These are phyloP conservation scores for Stenotaenia linearis DNA, from an alignment of 2,888 invertebrate genomes.

Conservation along the genomic window DNA sequence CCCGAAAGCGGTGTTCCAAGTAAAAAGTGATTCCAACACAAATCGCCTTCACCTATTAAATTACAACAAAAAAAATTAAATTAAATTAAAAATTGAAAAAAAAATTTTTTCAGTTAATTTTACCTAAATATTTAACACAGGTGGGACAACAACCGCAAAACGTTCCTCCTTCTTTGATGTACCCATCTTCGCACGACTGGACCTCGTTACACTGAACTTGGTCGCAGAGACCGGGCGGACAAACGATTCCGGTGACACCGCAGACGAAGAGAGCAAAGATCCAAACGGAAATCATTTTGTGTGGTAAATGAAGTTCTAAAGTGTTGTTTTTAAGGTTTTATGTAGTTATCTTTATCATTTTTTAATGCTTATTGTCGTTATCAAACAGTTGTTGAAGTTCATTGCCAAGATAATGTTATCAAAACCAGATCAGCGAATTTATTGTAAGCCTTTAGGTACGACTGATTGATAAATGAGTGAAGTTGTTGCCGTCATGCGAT, in stretches of 20 bases:
- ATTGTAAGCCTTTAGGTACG: too few relatives aligned
- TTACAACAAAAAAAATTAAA: too few relatives aligned
- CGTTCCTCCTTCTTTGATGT: not conserved
- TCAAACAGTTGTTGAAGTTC: too few relatives aligned
- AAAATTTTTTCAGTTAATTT: not conserved
- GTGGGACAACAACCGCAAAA: not conserved
- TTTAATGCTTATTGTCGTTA: too few relatives aligned
- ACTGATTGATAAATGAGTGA: too few relatives aligned
- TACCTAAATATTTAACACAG: not conserved
- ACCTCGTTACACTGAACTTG: not conserved
- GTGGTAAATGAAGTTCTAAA: too few relatives aligned
- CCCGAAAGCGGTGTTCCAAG: not conserved
- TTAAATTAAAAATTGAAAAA: not conserved
- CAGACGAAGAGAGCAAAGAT: not conserved
- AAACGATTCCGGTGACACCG: not conserved
- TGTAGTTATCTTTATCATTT: too few relatives aligned
- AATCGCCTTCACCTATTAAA: not conserved
- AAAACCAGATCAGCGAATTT: too few relatives aligned
- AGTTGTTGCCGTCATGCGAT: too few relatives aligned
- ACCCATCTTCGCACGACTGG: not conserved
- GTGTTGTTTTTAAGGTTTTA: too few relatives aligned
- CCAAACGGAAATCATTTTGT: not conserved
- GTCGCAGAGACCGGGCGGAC: not conserved
- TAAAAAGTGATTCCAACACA: not conserved
- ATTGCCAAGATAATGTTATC: too few relatives aligned